These are phyloP conservation scores for Anagyrus pseudococci DNA, from an alignment of 2,888 invertebrate species.

Conservation along the genomic window DNA sequence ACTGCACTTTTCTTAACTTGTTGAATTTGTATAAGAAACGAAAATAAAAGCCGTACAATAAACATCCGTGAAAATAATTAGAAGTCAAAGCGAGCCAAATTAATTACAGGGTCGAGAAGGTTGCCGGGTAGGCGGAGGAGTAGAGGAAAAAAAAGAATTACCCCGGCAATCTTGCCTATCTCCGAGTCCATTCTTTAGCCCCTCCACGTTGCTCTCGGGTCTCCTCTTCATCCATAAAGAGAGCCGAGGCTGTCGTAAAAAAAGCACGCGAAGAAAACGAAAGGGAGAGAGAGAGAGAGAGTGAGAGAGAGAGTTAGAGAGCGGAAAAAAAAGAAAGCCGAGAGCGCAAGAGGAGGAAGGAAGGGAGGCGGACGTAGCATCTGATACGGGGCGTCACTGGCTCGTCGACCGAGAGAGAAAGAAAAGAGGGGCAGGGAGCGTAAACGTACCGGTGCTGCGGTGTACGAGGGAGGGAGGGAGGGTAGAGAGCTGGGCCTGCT, in stretches of 20 bases:
- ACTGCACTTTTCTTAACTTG: no score
- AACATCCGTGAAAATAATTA: constrained; percentile 11
- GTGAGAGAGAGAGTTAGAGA: neutral
- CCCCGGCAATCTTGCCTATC: constrained; percentile 21
- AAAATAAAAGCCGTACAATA: neutral
- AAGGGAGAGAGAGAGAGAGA: constrained; percentile 9
- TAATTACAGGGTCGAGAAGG: constrained; percentile 12
- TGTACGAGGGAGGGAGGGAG: no score
- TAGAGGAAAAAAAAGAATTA: constrained; percentile 1
- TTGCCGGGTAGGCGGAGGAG: neutral
- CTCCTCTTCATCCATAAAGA: neutral
- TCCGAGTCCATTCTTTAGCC: constrained; percentile 25
- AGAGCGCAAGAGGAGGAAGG: constrained; percentile 1
- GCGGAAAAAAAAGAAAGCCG: neutral
- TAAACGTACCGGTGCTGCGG: no score
- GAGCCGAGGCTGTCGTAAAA: no score
- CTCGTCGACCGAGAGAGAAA: constrained; percentile 14
- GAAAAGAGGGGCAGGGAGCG: neutral
- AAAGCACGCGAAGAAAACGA: neutral
- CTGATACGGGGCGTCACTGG: constrained; percentile 34
- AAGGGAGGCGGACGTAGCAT: constrained; percentile 25
- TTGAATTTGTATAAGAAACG: no score
- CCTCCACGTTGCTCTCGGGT: neutral
- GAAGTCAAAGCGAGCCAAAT: constrained; percentile 25
- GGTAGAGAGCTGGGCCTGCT: constrained; percentile 10